Conservation (phyloP, 2,888 invertebrate genomes). For the Euplagia quadripunctaria region DNA sequence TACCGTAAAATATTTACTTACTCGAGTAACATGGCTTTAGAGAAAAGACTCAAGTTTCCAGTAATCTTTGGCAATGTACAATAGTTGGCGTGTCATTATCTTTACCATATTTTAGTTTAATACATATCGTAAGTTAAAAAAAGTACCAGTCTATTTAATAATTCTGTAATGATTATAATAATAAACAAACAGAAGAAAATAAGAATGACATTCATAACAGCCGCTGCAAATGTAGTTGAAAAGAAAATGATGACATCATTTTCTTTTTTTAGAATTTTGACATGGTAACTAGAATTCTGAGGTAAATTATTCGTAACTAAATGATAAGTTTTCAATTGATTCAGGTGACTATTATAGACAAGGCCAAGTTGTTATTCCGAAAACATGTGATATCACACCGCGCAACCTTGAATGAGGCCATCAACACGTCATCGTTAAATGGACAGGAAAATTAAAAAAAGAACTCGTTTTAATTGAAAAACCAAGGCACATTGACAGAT, state of each 20-base stretch:
- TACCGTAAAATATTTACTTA: neutral
- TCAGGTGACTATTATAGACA: constrained; percentile 5
- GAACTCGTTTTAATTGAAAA: too few species aligned
- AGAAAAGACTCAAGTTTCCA: neutral
- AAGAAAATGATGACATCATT: too few species aligned
- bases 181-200: neutral
- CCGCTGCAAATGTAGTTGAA: too few species aligned
- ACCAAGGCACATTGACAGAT: neutral
- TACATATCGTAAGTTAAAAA: neutral
- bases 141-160: neutral
- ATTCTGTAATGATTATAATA: neutral
- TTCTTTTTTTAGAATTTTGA: too few species aligned
- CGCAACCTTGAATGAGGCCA: constrained; percentile 67
- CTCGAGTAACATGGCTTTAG: neutral
- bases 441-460: neutral
- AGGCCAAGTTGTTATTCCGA: constrained; percentile 2
- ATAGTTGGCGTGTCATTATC: neutral
- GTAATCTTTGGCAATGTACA: neutral
- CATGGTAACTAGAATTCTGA: too few species aligned
- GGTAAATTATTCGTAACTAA: neutral
- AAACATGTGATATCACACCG: neutral
- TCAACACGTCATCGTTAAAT: constrained; percentile 54
- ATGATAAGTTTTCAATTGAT: neutral
- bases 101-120: neutral
- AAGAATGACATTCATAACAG: neutral